These are phyloP conservation scores for Mesocricetus auratus DNA, from an alignment of 2,113 vertebrate species.

Conservation along the genomic window DNA sequence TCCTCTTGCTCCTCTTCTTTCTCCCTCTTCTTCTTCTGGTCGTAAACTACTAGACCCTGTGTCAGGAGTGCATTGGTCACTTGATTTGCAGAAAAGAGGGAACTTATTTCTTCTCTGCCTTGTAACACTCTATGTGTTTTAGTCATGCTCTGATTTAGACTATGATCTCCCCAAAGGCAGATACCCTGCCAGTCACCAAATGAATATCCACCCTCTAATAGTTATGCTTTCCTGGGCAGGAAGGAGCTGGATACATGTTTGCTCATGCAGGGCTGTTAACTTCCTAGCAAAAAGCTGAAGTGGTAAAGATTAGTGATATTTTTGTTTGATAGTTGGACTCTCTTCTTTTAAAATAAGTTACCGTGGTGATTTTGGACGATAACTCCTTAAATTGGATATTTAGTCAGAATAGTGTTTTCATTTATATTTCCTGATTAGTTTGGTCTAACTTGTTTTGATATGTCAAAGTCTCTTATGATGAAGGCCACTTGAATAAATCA, in stretches of 20 bases:
- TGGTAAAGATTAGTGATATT: background rate
- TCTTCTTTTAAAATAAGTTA: background rate
- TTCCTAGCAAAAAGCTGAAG: background rate
- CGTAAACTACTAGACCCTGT: background rate
- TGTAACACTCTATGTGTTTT: background rate
- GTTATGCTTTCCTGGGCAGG: background rate
- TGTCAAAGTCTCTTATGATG: slow-evolving; percentile 39
- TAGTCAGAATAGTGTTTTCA: background rate
- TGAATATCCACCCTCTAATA: accelerated
- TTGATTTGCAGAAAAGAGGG: background rate
- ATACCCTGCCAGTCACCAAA: background rate
- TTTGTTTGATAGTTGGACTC: slow-evolving; percentile 17
- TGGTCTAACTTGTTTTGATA: slow-evolving; percentile 43
- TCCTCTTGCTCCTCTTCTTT: background rate
- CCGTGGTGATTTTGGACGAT: background rate
- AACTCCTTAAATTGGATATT: background rate
- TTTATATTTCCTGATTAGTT: slow-evolving; percentile 35
- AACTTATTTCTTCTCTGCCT: background rate
- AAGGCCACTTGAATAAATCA: slow-evolving; percentile 45
- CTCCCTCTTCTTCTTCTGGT: background rate
- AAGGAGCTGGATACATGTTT: background rate
- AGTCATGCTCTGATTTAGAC: background rate
- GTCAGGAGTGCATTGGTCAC: background rate
- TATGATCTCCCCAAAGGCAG: background rate
- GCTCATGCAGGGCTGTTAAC: background rate